Conservation (phyloP, 1,140 invertebrate species). For the Paramacrobiotus metropolitanus region DNA sequence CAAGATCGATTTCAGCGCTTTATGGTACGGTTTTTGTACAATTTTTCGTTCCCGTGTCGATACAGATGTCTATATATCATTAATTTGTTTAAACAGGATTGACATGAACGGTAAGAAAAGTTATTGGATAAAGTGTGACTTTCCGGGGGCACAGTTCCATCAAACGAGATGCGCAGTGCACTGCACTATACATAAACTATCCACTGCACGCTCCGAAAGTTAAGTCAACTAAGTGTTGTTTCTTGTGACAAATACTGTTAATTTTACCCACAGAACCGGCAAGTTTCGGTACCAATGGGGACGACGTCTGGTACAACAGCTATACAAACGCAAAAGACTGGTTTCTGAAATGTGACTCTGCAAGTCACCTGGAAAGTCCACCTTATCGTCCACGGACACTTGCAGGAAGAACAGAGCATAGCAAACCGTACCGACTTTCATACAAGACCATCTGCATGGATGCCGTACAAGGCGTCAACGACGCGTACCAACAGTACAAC, state of each 20-base stretch:
- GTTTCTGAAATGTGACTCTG: neutral
- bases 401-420: too few relatives aligned
- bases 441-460: conserved; percentile 60
- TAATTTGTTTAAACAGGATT: too few relatives aligned
- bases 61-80: too few relatives aligned
- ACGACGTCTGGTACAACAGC: neutral
- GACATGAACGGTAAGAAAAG: neutral
- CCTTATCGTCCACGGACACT: conserved; percentile 2
- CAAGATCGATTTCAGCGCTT: conserved; percentile 9
- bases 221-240: too few relatives aligned
- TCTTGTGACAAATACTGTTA: neutral
- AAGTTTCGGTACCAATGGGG: neutral
- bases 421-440: conserved; percentile 21
- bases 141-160: too few relatives aligned
- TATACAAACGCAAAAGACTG: neutral
- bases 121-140: neutral
- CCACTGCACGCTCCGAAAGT: too few relatives aligned
- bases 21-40: too few relatives aligned
- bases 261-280: neutral
- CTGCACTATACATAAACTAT: too few relatives aligned
- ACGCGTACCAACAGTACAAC: conserved; percentile 37
- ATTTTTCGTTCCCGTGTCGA: too few relatives aligned
- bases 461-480: conserved; percentile 33
- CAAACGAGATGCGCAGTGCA: too few relatives aligned
- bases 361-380: conserved; percentile 2